phyloP scores from a whole-genome alignment of 2,888 invertebrate species.

The Mythimna vitellina region DNA sequence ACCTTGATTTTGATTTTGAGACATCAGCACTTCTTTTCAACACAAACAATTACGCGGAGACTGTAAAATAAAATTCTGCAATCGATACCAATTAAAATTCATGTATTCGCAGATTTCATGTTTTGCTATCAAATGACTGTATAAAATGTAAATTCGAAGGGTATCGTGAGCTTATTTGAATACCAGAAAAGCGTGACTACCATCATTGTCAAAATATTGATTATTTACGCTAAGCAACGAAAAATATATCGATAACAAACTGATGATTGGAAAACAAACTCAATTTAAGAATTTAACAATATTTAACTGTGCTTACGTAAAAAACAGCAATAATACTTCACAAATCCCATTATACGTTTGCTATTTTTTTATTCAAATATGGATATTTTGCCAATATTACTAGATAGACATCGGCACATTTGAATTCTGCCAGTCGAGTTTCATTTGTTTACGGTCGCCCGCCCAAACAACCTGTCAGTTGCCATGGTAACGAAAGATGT shows the following conservation, averaged over 20 bases:
- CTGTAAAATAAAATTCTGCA: conserved; percentile 72
- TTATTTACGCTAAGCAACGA: conserved; percentile 79
- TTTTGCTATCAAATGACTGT: conserved; percentile 58
- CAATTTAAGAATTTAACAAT: conserved; percentile 34
- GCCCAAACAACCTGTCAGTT: conserved; percentile 82
- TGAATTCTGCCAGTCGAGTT: conserved; percentile 76
- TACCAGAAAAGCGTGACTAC: conserved; percentile 78
- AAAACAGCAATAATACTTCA: conserved; percentile 68
- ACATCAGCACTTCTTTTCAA: conserved; percentile 75
- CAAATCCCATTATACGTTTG: conserved; percentile 74
- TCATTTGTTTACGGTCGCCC: conserved; percentile 87
- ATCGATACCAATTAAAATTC: conserved; percentile 65
- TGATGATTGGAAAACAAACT: conserved; percentile 42
- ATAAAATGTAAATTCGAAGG: conserved; percentile 77
- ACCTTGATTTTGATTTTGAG: conserved; percentile 76
- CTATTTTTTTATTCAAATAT: conserved; percentile 61
- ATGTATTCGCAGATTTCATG: conserved; percentile 62
- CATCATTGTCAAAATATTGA: conserved; percentile 83
- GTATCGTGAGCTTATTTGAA: conserved; percentile 81
- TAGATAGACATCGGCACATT: conserved; percentile 74
- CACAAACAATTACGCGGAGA: conserved; percentile 55
- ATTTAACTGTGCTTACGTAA: conserved; percentile 73
- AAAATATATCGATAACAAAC: conserved; percentile 72
- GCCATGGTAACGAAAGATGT: conserved; percentile 79
- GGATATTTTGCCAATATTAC: conserved; percentile 66